These are phyloP conservation scores for Polyommatus icarus DNA, from an alignment of 2,888 invertebrate genomes.

Conservation along the genomic window DNA sequence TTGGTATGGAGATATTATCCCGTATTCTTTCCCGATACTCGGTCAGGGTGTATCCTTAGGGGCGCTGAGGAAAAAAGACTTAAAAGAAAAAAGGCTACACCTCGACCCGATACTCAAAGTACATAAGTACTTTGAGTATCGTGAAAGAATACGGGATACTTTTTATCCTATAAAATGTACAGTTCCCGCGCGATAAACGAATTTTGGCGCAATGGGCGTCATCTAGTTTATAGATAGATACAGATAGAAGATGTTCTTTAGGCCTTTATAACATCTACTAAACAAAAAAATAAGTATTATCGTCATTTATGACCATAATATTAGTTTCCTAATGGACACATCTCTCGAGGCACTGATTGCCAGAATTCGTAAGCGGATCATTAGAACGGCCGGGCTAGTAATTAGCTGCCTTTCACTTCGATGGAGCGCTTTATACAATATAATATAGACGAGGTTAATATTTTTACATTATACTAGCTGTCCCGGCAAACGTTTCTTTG, in stretches of 20 bases:
- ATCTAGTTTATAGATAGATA: not conserved
- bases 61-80: no score
- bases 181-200: no score
- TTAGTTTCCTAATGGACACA: constrained; percentile 17
- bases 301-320: constrained; percentile 8
- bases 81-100: no score
- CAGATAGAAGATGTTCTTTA: not conserved
- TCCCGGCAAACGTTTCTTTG: no score
- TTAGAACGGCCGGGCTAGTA: constrained; percentile 11
- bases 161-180: no score
- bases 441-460: not conserved
- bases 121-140: no score
- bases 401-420: constrained; percentile 12
- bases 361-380: constrained; percentile 17
- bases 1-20: no score
- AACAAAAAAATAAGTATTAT: not conserved
- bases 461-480: constrained; percentile 10
- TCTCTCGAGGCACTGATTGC: constrained; percentile 17
- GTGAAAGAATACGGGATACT: no score
- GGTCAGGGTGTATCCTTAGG: no score
- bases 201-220: no score
- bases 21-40: no score
- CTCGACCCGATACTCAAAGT: no score
- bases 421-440: not conserved
- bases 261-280: not conserved